Conservation (phyloP, 2,888 invertebrate species). For the Clusia tigrina region DNA sequence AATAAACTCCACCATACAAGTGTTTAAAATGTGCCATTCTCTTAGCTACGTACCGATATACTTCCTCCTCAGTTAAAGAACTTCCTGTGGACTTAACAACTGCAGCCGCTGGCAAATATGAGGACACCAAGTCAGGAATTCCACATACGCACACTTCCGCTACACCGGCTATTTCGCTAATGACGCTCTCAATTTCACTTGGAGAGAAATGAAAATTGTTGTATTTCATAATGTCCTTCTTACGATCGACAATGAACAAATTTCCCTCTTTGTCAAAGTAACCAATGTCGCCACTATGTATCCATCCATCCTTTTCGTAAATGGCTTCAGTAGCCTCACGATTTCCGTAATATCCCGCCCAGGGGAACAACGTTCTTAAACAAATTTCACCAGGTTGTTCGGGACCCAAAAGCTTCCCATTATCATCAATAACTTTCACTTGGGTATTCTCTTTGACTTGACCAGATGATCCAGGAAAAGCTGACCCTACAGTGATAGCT, state of each 20-base stretch:
- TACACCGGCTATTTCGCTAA: conserved; percentile 34
- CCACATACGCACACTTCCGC: conserved; percentile 39
- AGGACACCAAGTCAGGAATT: conserved; percentile 35
- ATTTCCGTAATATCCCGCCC: conserved; percentile 39
- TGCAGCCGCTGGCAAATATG: conserved; percentile 38
- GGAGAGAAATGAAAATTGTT: conserved; percentile 41
- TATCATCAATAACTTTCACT: conserved; percentile 25
- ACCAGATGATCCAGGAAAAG: not conserved
- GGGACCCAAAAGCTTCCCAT: conserved; percentile 27
- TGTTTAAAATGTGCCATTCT: conserved; percentile 41
- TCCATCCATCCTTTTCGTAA: conserved; percentile 36
- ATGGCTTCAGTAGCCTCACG: conserved; percentile 25
- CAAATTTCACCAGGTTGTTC: conserved; percentile 38
- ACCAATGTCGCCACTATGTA: conserved; percentile 44
- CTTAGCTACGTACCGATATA: conserved; percentile 32
- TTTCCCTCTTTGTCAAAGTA: conserved; percentile 39
- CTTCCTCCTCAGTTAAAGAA: conserved; percentile 27
- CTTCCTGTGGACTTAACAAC: conserved; percentile 29
- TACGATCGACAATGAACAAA: conserved; percentile 40
- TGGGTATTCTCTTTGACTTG: not conserved
- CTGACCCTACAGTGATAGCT: not conserved
- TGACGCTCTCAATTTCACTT: conserved; percentile 40
- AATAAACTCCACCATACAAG: conserved; percentile 39
- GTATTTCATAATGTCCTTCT: conserved; percentile 45
- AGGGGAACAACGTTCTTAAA: conserved; percentile 26